Base-by-base conservation (phyloP, 1,140 invertebrate species). In the Catajapyx aquilonaris region DNA sequence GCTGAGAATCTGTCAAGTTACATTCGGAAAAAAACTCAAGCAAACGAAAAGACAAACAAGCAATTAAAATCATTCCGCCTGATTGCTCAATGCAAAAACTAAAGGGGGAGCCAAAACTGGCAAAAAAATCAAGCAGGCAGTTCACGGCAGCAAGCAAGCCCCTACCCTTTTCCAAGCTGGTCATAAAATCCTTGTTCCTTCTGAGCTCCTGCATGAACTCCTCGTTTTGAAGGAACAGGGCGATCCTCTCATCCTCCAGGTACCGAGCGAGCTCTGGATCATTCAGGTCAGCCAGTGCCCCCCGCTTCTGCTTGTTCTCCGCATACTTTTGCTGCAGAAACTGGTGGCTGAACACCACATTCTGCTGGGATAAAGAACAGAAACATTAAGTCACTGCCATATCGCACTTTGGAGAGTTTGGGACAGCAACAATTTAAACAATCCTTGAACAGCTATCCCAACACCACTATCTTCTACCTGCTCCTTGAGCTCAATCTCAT, bases 161-260 rank as follows among this genome's bases (percentile, higher is more conserved):
- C 23, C 13, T 7, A 57, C 76, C 75, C 51, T 69, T 76, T 51
- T 88, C 79, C 31, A 91, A 58, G 3, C 81, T 80, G 23, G 72
- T 75, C 56, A 90, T 72, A 50, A 91, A 91, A 49, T 88, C 83
- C 54, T 85, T 72, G 54, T 91, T 87, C 65, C 75, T 76, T 41
- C 81, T 61, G 20, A 91, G 58, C 52, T 87, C 80, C 28, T 77
- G 71, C 69, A 91, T 77, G 49, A 91, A 91, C 57, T 91, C 85
- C 54, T 86, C 81, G 52, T 90, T 90, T 54, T 91, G 85, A 34
- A 91, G 59, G 57, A 87, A 79, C 38, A 87, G 66, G 1, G 84
- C 84, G 38, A 91, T 79, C 44, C 78, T 64, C 53, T 84, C 79
- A 49, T 85, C 81, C 44, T 72, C 72, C 39, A 75, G 58, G 49